These are phyloP conservation scores for Peromyscus maniculatus DNA, from an alignment of 2,113 vertebrate genomes.

Conservation along the genomic window DNA sequence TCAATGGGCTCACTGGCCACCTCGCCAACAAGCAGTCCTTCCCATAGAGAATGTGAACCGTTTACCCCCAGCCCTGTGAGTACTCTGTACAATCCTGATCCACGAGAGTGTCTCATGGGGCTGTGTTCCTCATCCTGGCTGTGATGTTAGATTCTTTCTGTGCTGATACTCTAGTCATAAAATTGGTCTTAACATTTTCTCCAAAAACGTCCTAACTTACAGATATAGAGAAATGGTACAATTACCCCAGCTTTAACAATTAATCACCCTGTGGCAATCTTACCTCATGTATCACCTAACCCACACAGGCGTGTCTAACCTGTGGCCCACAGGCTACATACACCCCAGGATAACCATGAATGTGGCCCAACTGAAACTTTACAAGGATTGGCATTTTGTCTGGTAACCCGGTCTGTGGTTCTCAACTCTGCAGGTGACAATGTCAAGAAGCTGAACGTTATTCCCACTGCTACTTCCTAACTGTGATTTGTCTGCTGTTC, in stretches of 20 bases:
- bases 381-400: too few relatives aligned
- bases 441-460: background rate
- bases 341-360: background rate
- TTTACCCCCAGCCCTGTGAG: background rate
- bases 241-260: background rate
- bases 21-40: background rate
- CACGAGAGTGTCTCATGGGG: background rate
- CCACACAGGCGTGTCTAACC: background rate
- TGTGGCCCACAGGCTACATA: background rate
- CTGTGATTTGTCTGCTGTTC: background rate
- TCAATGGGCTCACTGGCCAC: background rate
- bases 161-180: slow-evolving; percentile 48
- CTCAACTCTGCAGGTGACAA: background rate
- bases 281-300: background rate
- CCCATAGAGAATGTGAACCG: background rate
- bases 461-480: background rate
- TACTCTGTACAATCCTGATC: background rate
- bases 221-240: background rate
- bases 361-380: background rate
- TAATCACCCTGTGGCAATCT: background rate
- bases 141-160: background rate
- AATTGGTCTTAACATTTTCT: slow-evolving; percentile 1
- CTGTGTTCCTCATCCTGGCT: too few relatives aligned
- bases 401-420: too few relatives aligned
- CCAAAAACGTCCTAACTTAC: slow-evolving; percentile 5